Evolutionary conservation across 2,797 vertebrate genomes (phyloP), one percentile per base, ranked within the genome.

Genomic region (Trachurus trachurus): DNA sequence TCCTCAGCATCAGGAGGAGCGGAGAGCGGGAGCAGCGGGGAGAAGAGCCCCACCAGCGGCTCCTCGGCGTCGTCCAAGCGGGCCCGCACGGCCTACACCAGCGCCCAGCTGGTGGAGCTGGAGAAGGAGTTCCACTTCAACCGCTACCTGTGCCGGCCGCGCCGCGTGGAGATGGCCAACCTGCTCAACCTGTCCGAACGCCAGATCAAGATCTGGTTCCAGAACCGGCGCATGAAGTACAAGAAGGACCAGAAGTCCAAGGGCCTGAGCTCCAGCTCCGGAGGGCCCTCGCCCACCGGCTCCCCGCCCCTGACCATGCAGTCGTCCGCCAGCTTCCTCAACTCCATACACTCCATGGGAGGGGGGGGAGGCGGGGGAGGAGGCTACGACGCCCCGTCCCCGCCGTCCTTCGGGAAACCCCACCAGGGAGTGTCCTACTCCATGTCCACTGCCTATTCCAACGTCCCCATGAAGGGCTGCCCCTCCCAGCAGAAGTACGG

Each of bases 141-240:
- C 91, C 96, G 97, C 76, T 99, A 99, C 95, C 94, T 99, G 92
- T 99, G 98, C 94, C 89, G 98, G 71, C 98, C 98, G 0, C 96
- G 98, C 6, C 96, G 97, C 0, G 98, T 99, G 88, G 98, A 99
- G 91, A 99, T 99, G 98, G 98, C 98, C 80, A 99, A 99, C 91
- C 92, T 99, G 91, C 96, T 99, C 66, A 98, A 98, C 91, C 96
- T 99, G 84, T 99, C 97, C 5, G 98, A 99, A 89, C 94, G 98
- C 74, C 98, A 99, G 96, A 99, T 99, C 94, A 99, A 99, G 94
- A 99, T 99, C 92, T 99, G 98, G 98, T 99, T 99, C 92, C 98
- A 99, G 95, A 99, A 99, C 93, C 90, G 97, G 26, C 95, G 98
- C 82, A 99, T 99, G 98, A 99, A 99, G 86, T 99, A 99, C 88